Evolutionary conservation across 1,140 invertebrate species (phyloP), one percentile per base, ranked within the genome.

Genomic region (Monomorium pharaonis): DNA sequence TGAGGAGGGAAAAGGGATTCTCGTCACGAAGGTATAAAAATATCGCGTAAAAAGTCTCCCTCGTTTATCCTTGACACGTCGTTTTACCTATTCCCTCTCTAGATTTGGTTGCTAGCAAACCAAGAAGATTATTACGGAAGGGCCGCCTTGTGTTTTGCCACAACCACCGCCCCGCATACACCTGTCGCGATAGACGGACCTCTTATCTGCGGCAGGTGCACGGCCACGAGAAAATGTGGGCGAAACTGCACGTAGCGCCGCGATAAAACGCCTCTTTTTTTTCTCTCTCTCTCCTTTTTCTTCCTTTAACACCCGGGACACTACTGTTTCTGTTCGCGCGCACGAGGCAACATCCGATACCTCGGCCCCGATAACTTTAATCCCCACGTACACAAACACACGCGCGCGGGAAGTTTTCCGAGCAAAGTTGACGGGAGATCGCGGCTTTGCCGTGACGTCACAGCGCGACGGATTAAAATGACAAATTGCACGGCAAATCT

Each of bases 141-240:
- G 69, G 49, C 49, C 84, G 54, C 67, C n/a, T n/a, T n/a, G n/a
- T 77, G 24, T 88, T n/a, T 80, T n/a, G 18, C 2, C 24, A 51
- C 21, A 27, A 37, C n/a, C 27, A 51, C 16, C 21, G 33, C 51
- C 88, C 74, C 88, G 74, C 85, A 85, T 89, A 87, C 70, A 89
- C 88, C 84, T 88, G 69, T 63, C 88, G 77, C 65, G 84, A 89
- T 89, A n/a, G n/a, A 89, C 86, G 84, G 44, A 58, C 77, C 63
- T 83, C 86, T 92, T 94, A 94, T 94, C 92, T 85, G 69, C 80
- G 90, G 80, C 93, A 94, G 93, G 93, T 94, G 92, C 80, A 84
- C 85, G 67, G 69, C 84, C 86, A 76, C 81, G 67, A 88, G 76
- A 90, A 92, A 91, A 91, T 91, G 89, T 92, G 86, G 90, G 86